Conservation (phyloP, 1,140 invertebrate species). For the Drosophila fuyamai region DNA sequence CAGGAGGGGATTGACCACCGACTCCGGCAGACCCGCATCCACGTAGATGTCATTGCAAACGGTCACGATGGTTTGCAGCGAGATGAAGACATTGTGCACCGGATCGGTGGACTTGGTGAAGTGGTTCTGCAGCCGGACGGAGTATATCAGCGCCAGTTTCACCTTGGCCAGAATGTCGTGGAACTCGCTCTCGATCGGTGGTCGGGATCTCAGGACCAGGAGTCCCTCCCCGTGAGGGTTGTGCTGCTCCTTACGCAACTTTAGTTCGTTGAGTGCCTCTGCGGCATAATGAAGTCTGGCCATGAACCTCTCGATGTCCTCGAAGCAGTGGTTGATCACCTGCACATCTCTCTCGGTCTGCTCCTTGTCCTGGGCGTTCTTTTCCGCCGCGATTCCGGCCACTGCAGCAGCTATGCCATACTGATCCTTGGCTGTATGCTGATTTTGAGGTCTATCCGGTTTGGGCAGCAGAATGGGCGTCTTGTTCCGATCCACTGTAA, state of each 20-base stretch:
- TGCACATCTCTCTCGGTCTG: conserved; percentile 73
- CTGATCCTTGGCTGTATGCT: conserved; percentile 75
- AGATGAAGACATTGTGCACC: conserved; percentile 72
- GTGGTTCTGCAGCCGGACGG: conserved; percentile 70
- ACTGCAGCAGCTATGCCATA: conserved; percentile 76
- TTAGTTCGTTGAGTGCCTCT: conserved; percentile 70
- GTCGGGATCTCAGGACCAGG: conserved; percentile 68
- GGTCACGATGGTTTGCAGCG: conserved; percentile 67
- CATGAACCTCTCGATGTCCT: conserved; percentile 78
- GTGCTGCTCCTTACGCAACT: conserved; percentile 70
- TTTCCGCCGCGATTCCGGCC: conserved; percentile 68
- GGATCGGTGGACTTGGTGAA: conserved; percentile 65
- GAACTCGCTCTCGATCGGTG: conserved; percentile 77
- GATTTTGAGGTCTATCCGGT: conserved; percentile 55
- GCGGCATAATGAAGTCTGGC: conserved; percentile 77
- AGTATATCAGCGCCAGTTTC: conserved; percentile 70
- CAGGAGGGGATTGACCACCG: conserved; percentile 72
- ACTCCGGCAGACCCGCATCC: conserved; percentile 58
- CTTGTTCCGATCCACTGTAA: conserved; percentile 74
- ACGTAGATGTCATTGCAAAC: conserved; percentile 78
- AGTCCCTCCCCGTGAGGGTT: conserved; percentile 78
- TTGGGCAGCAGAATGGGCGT: conserved; percentile 72
- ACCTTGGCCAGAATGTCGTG: conserved; percentile 75
- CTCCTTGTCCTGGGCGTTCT: conserved; percentile 70
- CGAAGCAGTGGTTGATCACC: conserved; percentile 80